phyloP scores from a whole-genome alignment of 2,888 invertebrate species.

The Protophormia terraenovae region DNA sequence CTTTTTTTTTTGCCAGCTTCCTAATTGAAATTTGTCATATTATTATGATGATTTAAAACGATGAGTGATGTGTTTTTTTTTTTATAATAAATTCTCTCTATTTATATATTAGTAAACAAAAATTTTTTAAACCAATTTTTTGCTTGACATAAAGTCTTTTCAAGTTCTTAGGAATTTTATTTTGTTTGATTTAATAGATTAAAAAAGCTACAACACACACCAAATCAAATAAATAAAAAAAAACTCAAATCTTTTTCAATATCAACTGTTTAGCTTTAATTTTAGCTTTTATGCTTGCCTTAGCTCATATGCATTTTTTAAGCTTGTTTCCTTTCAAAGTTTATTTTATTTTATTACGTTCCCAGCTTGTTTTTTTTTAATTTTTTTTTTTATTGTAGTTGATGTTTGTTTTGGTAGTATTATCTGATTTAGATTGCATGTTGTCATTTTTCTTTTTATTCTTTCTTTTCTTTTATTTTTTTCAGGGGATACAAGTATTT shows the following conservation, averaged over 20 bases:
- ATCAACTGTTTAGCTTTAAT: constrained; percentile 28
- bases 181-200: constrained; percentile 64
- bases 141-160: constrained; percentile 63
- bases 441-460: constrained; percentile 70
- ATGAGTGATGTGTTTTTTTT: constrained; percentile 33
- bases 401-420: constrained; percentile 31
- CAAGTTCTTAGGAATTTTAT: constrained; percentile 61
- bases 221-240: neutral
- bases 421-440: constrained; percentile 73
- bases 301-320: constrained; percentile 50
- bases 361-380: neutral
- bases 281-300: neutral
- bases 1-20: neutral
- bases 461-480: constrained; percentile 19
- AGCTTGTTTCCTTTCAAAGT: constrained; percentile 30
- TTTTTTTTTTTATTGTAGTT: neutral
- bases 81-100: constrained; percentile 41
- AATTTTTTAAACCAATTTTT: constrained; percentile 4
- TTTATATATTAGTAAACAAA: no score
- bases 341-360: neutral
- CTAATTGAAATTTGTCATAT: constrained; percentile 28
- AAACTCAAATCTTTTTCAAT: constrained; percentile 9
- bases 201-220: constrained; percentile 38
- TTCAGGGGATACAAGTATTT: constrained; percentile 48
- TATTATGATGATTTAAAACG: constrained; percentile 27